Percentiles rank a stretch among this genome's conserved stretches.
Evolutionary conservation across 2,888 invertebrate species (phyloP).

Genomic region (Cantharis rustica): DNA sequence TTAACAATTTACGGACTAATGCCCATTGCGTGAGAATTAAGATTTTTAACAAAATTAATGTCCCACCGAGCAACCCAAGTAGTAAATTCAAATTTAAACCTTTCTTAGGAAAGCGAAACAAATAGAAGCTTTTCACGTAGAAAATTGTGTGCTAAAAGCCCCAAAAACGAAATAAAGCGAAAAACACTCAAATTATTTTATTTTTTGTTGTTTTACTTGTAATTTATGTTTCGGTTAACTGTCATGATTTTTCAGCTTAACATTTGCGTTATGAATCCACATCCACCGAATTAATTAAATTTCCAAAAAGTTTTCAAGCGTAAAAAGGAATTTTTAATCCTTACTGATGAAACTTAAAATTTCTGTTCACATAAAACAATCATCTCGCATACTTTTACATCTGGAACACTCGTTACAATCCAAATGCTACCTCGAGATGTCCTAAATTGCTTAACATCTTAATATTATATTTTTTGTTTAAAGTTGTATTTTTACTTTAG

Average conservation of each 20-base stretch:
- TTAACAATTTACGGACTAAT: background rate
- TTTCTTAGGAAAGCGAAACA: background rate
- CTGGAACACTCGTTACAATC: too few species aligned
- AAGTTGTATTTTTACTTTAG: too few species aligned
- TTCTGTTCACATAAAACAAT: too few species aligned
- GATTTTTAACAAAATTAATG: background rate
- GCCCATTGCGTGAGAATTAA: background rate
- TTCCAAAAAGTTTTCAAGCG: background rate
- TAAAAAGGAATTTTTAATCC: too few species aligned
- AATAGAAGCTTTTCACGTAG: background rate
- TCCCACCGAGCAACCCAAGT: background rate
- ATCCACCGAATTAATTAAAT: background rate
- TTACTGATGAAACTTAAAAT: too few species aligned
- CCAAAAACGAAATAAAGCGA: background rate
- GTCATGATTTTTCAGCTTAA: background rate
- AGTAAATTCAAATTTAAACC: background rate
- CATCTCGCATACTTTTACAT: too few species aligned
- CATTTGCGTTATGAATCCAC: background rate
- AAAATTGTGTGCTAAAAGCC: background rate
- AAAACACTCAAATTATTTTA: background rate
- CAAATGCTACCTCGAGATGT: too few species aligned
- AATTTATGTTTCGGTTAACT: background rate
- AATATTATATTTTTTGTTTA: too few species aligned
- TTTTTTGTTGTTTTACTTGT: background rate
- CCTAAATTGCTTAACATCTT: too few species aligned